phyloP scores from a whole-genome alignment of 2,888 invertebrate genomes.

The Pseudoips prasinana region DNA sequence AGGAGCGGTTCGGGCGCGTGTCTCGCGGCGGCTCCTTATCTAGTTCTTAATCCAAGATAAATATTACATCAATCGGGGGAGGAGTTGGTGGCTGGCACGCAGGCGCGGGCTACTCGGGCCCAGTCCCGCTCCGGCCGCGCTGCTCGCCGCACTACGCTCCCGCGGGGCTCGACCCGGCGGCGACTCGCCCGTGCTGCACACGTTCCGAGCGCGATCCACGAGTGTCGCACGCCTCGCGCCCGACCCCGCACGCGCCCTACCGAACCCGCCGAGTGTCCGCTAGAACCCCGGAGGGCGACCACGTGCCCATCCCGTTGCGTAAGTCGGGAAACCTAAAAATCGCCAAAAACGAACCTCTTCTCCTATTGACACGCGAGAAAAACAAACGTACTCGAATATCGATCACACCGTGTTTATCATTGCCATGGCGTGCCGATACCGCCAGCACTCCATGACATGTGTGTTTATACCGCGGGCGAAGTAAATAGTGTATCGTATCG shows the following conservation, averaged over 20 bases:
- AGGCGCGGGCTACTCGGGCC: slow-evolving; percentile 55
- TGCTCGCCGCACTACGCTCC: slow-evolving; percentile 65
- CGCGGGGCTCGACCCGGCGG: slow-evolving; percentile 66
- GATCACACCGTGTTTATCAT: slow-evolving; percentile 67
- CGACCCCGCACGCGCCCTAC: slow-evolving; percentile 23
- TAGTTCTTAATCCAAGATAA: slow-evolving; percentile 79
- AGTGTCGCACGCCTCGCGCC: slow-evolving; percentile 31
- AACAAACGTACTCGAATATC: slow-evolving; percentile 64
- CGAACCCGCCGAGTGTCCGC: slow-evolving; percentile 30
- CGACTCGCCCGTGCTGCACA: slow-evolving; percentile 59
- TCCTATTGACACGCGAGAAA: slow-evolving; percentile 69
- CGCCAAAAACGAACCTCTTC: slow-evolving; percentile 56
- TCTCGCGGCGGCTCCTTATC: slow-evolving; percentile 61
- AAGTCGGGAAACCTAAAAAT: slow-evolving; percentile 58
- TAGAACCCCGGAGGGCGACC: slow-evolving; percentile 35
- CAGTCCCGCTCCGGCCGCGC: slow-evolving; percentile 77
- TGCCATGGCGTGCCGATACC: slow-evolving; percentile 41
- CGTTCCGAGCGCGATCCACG: slow-evolving; percentile 12
- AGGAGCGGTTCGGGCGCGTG: slow-evolving; percentile 37
- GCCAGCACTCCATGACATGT: slow-evolving; percentile 33
- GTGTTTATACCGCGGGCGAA: slow-evolving; percentile 42
- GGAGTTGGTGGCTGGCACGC: slow-evolving; percentile 49
- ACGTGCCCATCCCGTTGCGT: slow-evolving; percentile 70
- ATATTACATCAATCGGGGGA: slow-evolving; percentile 80
- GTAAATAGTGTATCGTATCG: slow-evolving; percentile 45